Evolutionary conservation across 2,888 invertebrate species (phyloP).

Genomic region (Ichneumoninae sp.): DNA sequence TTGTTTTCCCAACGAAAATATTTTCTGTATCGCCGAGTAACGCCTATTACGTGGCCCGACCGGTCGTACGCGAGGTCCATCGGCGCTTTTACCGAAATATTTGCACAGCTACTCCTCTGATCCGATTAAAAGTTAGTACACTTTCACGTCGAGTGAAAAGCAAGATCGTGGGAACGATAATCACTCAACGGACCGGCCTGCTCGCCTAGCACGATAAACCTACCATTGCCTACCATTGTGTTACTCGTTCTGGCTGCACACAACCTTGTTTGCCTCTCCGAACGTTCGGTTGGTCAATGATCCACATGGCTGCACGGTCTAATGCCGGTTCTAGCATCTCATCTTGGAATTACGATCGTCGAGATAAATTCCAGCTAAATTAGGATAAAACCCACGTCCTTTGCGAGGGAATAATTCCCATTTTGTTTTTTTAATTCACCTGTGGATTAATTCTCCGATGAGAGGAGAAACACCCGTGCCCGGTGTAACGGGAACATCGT

Average conservation of each 20-base stretch:
- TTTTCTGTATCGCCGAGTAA: neutral
- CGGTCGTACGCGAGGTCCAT: neutral
- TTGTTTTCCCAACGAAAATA: neutral
- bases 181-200: constrained; percentile 30
- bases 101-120: constrained; percentile 28
- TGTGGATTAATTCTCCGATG: neutral
- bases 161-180: constrained; percentile 66
- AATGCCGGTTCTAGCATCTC: constrained; percentile 41
- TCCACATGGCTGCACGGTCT: constrained; percentile 62
- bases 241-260: neutral
- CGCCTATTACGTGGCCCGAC: neutral
- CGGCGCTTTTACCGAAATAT: constrained; percentile 54
- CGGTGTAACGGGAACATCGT: neutral
- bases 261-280: constrained; percentile 28
- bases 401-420: neutral
- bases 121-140: constrained; percentile 64
- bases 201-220: constrained; percentile 8
- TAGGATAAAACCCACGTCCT: neutral
- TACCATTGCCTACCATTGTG: neutral
- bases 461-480: neutral
- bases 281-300: constrained; percentile 61
- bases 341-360: neutral
- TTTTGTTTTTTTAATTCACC: neutral
- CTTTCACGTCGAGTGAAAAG: constrained; percentile 59
- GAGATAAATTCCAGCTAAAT: neutral